Conservation (phyloP, 2,888 invertebrate genomes). For the Horisme vitalbata region DNA sequence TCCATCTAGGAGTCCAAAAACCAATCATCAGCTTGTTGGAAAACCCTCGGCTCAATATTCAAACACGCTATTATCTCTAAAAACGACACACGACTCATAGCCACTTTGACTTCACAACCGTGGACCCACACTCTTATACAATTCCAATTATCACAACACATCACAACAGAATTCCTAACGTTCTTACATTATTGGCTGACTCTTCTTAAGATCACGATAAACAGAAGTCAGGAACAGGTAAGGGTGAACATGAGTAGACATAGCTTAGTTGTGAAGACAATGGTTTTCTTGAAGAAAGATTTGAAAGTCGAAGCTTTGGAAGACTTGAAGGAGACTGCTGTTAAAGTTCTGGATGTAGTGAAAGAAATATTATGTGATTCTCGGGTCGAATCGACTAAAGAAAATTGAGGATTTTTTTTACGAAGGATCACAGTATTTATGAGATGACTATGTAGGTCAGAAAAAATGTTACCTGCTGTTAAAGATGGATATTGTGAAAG, state of each 20-base stretch:
- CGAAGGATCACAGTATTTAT: too few species aligned
- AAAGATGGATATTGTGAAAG: too few species aligned
- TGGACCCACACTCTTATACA: slow-evolving; percentile 70
- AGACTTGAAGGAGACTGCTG: slow-evolving; percentile 46
- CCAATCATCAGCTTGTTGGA: slow-evolving; percentile 68
- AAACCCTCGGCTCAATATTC: slow-evolving; percentile 65
- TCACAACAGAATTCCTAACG: slow-evolving; percentile 60
- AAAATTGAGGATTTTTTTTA: too few species aligned
- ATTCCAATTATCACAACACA: slow-evolving; percentile 65
- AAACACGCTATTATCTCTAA: slow-evolving; percentile 64
- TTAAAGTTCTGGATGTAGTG: slow-evolving; percentile 49
- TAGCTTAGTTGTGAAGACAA: slow-evolving; percentile 60
- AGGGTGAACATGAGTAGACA: slow-evolving; percentile 52
- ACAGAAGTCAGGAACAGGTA: slow-evolving; percentile 48
- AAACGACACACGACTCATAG: slow-evolving; percentile 61
- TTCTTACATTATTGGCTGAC: slow-evolving; percentile 66
- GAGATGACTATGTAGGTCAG: too few species aligned
- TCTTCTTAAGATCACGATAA: slow-evolving; percentile 59
- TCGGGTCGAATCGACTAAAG: slow-evolving; percentile 33
- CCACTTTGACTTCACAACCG: slow-evolving; percentile 65
- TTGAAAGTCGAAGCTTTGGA: slow-evolving; percentile 41
- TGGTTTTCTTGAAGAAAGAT: slow-evolving; percentile 55
- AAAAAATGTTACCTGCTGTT: too few species aligned
- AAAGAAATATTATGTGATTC: slow-evolving; percentile 55
- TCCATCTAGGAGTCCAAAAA: slow-evolving; percentile 56